phyloP scores from a whole-genome alignment of 2,113 vertebrate species.

The Sitta europaea region DNA sequence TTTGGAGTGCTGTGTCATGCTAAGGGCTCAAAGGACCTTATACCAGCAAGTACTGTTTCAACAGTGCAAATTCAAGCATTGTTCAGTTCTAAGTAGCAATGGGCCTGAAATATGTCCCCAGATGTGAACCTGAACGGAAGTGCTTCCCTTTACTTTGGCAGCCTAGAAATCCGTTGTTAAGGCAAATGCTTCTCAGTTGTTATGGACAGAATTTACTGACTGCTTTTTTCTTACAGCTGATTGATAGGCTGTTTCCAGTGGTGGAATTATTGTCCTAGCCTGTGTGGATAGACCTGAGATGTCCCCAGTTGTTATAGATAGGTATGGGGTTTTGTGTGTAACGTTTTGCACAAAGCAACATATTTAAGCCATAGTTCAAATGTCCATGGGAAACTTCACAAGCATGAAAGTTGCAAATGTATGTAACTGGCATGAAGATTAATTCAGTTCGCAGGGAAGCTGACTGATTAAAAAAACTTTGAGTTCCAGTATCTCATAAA shows the following conservation, averaged over 20 bases:
- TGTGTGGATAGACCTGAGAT: background rate
- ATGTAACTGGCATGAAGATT: background rate
- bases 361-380: background rate
- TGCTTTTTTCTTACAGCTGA: background rate
- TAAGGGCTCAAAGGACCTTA: background rate
- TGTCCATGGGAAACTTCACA: accelerated
- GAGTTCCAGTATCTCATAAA: background rate
- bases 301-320: background rate
- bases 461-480: background rate
- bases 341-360: background rate
- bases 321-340: background rate
- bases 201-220: background rate
- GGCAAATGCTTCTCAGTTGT: background rate
- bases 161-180: background rate
- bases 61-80: background rate
- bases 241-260: background rate
- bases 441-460: background rate
- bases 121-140: background rate
- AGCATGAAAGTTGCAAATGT: background rate
- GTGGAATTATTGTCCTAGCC: background rate
- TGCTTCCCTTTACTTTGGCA: background rate
- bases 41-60: background rate
- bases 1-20: background rate
- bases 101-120: background rate
- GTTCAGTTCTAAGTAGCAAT: background rate